Evolutionary conservation across 2,888 invertebrate species (phyloP).

Genomic region (Heterodera filipjevi): DNA sequence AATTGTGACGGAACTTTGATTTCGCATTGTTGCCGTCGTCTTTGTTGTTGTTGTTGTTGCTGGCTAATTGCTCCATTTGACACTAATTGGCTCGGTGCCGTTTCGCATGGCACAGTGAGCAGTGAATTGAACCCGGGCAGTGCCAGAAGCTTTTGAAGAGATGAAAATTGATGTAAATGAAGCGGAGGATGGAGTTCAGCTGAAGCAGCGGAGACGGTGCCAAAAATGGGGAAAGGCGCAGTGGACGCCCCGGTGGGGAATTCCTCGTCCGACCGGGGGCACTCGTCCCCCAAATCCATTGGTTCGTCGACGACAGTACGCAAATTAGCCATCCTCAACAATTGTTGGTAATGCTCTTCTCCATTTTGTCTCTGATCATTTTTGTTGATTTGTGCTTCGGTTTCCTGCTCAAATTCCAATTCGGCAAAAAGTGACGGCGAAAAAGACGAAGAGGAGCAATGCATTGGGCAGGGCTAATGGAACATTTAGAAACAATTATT

Average conservation of each 20-base stretch:
- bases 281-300: slow-evolving; percentile 17
- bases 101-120: too few relatives aligned
- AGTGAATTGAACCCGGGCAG: not conserved
- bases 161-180: too few relatives aligned
- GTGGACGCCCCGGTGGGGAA: slow-evolving; percentile 7
- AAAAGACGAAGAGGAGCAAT: not conserved
- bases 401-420: not conserved
- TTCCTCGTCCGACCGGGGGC: slow-evolving; percentile 23
- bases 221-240: not conserved
- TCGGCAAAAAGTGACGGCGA: not conserved
- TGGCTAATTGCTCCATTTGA: too few relatives aligned
- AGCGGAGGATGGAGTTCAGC: not conserved
- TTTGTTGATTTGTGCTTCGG: not conserved
- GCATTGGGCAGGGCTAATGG: too few relatives aligned
- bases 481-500: not conserved
- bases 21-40: not conserved
- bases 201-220: not conserved
- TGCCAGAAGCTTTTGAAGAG: slow-evolving; percentile 1
- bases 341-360: not conserved
- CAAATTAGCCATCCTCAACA: not conserved
- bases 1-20: too few relatives aligned
- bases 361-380: not conserved
- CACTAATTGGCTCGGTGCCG: not conserved
- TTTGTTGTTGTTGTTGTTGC: too few relatives aligned
- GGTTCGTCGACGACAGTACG: not conserved